A percentile compares a stretch with the other conserved stretches of the same genome.
These are phyloP conservation scores for Galagoides demidoff DNA, from an alignment of 2,797 vertebrate genomes.

Conservation along the genomic window DNA sequence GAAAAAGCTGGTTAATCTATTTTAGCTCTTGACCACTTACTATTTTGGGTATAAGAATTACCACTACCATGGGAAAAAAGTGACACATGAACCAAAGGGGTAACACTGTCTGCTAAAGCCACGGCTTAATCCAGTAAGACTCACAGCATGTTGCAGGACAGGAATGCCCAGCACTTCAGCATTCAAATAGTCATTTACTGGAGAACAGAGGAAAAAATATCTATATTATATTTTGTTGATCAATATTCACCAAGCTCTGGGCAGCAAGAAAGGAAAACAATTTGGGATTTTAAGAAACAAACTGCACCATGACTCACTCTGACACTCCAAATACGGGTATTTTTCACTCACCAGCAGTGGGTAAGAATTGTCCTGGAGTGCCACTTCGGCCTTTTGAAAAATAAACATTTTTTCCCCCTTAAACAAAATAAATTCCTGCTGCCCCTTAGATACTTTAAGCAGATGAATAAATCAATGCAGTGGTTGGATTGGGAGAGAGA, in stretches of 20 bases:
- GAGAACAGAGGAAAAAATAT: constrained; percentile 32
- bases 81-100: constrained; percentile 35
- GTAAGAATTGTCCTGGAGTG: constrained; percentile 14
- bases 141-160: constrained; percentile 59
- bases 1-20: background rate
- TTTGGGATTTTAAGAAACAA: constrained; percentile 52
- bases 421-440: constrained; percentile 49
- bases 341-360: constrained; percentile 33
- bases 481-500: background rate
- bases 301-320: constrained; percentile 32
- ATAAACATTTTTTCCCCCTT: constrained; percentile 34
- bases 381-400: constrained; percentile 50
- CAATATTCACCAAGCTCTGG: constrained; percentile 50
- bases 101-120: background rate
- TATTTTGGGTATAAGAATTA: constrained; percentile 21
- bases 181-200: constrained; percentile 42
- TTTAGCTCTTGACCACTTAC: constrained; percentile 37
- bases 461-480: constrained; percentile 28
- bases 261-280: constrained; percentile 58
- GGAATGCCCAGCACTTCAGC: constrained; percentile 22
- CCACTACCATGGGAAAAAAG: background rate
- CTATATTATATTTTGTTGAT: constrained; percentile 60
- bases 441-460: constrained; percentile 32
- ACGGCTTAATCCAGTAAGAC: background rate
- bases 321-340: constrained; percentile 50